Evolutionary conservation across 1,140 invertebrate species (phyloP).

Genomic region (Homarus americanus): DNA sequence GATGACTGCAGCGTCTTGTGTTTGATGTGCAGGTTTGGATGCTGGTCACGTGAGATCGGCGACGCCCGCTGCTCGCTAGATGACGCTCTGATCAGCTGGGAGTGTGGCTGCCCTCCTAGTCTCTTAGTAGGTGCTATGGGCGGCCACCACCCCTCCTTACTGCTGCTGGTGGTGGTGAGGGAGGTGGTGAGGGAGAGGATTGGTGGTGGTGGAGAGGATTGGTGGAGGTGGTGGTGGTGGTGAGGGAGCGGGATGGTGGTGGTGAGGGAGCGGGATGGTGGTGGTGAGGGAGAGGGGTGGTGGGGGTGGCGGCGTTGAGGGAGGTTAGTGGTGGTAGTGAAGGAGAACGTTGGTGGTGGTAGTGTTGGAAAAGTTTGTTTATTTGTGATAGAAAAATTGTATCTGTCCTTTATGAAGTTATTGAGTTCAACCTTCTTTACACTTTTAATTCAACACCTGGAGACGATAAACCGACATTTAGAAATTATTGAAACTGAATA

Average conservation of each 20-base stretch:
- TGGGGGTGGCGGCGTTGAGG: background rate
- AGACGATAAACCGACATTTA: too few species aligned
- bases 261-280: too few species aligned
- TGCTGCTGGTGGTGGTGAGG: background rate
- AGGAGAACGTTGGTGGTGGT: background rate
- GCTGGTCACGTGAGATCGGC: slow-evolving; percentile 29
- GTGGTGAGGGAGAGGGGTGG: background rate
- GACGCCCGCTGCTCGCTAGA: slow-evolving; percentile 27
- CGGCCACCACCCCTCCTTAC: background rate
- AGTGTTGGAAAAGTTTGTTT: background rate
- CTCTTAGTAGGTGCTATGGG: background rate
- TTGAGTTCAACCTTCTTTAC: too few species aligned
- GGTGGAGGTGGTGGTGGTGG: background rate
- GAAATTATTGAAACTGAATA: too few species aligned
- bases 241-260: background rate
- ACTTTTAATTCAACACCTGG: too few species aligned
- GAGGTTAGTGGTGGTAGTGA: background rate
- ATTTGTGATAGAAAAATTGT: too few species aligned
- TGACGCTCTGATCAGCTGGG: slow-evolving; percentile 48
- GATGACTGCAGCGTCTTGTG: slow-evolving; percentile 13
- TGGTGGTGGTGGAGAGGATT: background rate
- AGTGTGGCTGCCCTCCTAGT: background rate
- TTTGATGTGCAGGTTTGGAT: slow-evolving; percentile 31
- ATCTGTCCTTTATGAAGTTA: too few species aligned
- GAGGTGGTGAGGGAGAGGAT: background rate